phyloP scores from a whole-genome alignment of 2,113 vertebrate species.

The Tachysurus fulvidraco region DNA sequence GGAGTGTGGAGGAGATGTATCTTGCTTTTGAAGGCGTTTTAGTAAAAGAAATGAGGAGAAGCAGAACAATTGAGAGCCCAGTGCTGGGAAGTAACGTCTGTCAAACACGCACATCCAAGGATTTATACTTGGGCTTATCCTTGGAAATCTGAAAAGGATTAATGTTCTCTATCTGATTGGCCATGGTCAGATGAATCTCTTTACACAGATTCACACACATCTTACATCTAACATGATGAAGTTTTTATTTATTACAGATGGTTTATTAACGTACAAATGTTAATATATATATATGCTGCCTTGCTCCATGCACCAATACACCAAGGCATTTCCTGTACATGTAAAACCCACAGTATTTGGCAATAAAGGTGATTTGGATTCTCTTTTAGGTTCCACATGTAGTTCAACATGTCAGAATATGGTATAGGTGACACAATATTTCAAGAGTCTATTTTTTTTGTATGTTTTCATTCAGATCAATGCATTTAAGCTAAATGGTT shows the following conservation, averaged over 20 bases:
- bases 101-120: background rate
- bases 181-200: background rate
- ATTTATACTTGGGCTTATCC: background rate
- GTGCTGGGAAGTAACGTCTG: background rate
- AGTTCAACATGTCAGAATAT: background rate
- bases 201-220: background rate
- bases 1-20: no score
- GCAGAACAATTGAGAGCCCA: background rate
- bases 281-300: background rate
- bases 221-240: background rate
- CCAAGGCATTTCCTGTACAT: no score
- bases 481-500: background rate
- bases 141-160: background rate
- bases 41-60: background rate
- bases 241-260: background rate
- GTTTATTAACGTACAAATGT: no score
- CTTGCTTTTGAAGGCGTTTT: no score
- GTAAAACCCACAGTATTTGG: no score
- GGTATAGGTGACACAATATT: background rate
- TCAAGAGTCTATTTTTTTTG: background rate
- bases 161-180: background rate
- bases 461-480: background rate
- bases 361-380: background rate
- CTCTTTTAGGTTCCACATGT: background rate
- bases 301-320: background rate